Evolutionary conservation across 1,140 invertebrate species (phyloP), one percentile per base, ranked within the genome.

Genomic region (Drosophila neocordata): DNA sequence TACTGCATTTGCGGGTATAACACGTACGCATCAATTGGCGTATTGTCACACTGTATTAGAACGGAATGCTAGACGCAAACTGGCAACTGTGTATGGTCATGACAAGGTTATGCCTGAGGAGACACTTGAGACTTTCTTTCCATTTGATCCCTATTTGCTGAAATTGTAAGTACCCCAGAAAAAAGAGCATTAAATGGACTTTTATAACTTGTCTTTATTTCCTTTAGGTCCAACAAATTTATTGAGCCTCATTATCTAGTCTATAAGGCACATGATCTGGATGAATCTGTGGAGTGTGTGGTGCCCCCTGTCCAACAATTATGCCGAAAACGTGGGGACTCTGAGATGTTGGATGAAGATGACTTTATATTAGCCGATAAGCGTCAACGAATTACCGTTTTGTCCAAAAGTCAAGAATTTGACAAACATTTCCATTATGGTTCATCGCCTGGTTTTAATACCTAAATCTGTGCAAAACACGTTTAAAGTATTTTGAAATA

Each of bases 31-130:
- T 91, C 97, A 98, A 90, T 92, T 99, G 51, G 97, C 96, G 4
- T 98, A 98, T 92, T 99, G 97, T 92, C 96, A 97, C 91, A 94
- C 97, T 0, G 94, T 98, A 51, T 96, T 99, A 37, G 97, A 98
- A 82, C 94, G 95, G 68, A 99, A 99, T 92, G 92, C 94, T 2
- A 92, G 96, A 38, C 94, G 93, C 13, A 93, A 93, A 22, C 85
- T 97, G 44, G 94, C 94, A 2, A 93, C 92, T 11, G 93, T 93
- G 13, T 94, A 91, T 87, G 92, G 90, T 20, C 90, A 93, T 88
- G 87, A 92, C 18, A 92, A 92, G 15, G 61, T 84, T 0, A 91
- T 92, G 60, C 88, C 92, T 3, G 91, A 92, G 63, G 91, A 93
- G 58, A 92, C 92, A 20, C 90, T 96, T 0, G 94, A 96, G 68